phyloP scores from a whole-genome alignment of 2,113 vertebrate species.

The Pseudopodoces humilis region DNA sequence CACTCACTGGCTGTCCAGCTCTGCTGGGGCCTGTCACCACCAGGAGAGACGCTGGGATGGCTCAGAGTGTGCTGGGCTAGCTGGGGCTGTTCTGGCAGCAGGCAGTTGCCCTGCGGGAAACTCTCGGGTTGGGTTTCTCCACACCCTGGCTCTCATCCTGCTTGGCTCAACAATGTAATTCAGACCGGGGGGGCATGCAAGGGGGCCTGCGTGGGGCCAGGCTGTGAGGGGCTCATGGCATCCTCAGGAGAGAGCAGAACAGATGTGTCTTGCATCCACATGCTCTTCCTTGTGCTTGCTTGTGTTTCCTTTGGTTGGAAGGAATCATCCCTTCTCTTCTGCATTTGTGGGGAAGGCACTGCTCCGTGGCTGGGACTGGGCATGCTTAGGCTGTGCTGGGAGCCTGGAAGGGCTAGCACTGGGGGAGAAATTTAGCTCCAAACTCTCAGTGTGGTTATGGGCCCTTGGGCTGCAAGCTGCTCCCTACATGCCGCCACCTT shows the following conservation, averaged over 20 bases:
- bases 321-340: neutral
- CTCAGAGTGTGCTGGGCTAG: neutral
- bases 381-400: rapidly evolving
- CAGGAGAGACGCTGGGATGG: neutral
- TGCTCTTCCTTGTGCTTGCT: neutral
- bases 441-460: neutral
- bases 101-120: neutral
- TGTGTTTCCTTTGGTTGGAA: neutral
- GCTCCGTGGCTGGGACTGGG: neutral
- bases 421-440: neutral
- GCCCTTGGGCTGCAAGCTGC: neutral
- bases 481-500: neutral
- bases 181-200: neutral
- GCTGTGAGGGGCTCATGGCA: rapidly evolving
- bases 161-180: neutral
- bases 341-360: rapidly evolving
- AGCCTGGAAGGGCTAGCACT: neutral
- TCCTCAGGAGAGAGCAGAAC: rapidly evolving
- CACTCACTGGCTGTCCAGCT: neutral
- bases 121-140: neutral
- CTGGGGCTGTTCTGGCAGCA: neutral
- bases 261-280: neutral
- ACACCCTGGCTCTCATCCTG: neutral
- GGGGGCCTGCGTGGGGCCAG: neutral
- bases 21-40: neutral